These are phyloP conservation scores for Drosophila lacteicornis DNA, from an alignment of 1,140 invertebrate genomes.

Conservation along the genomic window DNA sequence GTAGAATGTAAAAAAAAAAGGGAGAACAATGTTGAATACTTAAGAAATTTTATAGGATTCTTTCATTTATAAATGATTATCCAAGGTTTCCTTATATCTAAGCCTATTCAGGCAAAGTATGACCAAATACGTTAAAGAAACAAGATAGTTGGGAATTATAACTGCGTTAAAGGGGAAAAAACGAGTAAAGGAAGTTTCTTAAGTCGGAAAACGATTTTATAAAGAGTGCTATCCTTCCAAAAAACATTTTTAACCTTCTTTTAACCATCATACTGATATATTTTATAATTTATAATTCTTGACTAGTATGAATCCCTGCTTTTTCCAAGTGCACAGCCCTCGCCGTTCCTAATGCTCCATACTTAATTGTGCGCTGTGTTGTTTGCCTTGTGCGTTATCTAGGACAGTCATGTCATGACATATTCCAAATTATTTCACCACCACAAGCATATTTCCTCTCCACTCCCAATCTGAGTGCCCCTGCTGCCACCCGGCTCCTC, in stretches of 20 bases:
- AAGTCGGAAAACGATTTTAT: no score
- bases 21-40: no score
- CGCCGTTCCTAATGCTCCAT: constrained; percentile 4
- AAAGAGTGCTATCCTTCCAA: not conserved
- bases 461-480: constrained; percentile 9
- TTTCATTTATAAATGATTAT: no score
- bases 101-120: no score
- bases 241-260: not conserved
- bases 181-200: not conserved
- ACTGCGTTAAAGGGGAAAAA: not conserved
- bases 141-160: not conserved
- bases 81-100: no score
- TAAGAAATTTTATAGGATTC: no score
- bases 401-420: constrained; percentile 65
- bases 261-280: not conserved
- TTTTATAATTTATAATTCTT: no score
- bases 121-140: no score
- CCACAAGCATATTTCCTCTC: constrained; percentile 46
- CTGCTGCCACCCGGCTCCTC: not conserved
- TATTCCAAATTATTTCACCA: constrained; percentile 66
- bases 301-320: not conserved
- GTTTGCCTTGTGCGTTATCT: constrained; percentile 66
- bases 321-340: constrained; percentile 17
- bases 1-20: no score
- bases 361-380: constrained; percentile 38